Evolutionary conservation across 2,113 vertebrate genomes (phyloP), one percentile per base, ranked within the genome.

Genomic region (Ivindomyrus marchei): DNA sequence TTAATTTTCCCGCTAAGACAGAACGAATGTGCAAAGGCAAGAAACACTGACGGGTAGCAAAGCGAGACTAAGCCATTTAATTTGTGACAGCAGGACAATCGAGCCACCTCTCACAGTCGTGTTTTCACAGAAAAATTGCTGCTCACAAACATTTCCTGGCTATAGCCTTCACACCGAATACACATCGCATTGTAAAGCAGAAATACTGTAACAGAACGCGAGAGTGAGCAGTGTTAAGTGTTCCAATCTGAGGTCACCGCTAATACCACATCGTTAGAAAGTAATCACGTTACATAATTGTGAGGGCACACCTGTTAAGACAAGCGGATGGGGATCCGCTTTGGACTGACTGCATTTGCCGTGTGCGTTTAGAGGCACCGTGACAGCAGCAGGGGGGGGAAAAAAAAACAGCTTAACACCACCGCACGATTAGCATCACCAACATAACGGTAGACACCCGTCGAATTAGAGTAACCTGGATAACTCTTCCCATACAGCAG

Each of bases 11-110:
- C 5, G 6, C 74, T 39, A 80, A 17, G 27, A 70, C 27, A 70
- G 62, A 56, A 70, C 62, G 62, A 80, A 80, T 42, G 74, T 80
- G 74, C 74, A 80, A 80, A 80, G 74, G 74, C 74, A 80, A 80
- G 74, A 42, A 39, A 80, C 74, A 80, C 36, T 80, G 36, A 80
- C 36, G 74, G 74, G 36, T 39, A 42, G 74, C 36, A 36, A 80
- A 80, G 74, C 31, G 74, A 36, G 74, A 80, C 74, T 80, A 80
- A 36, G 36, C 74, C 74, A 80, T 80, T 80, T 80, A 80, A 42
- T 42, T 80, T 42, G 74, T 80, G 74, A 80, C 74, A 80, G 74
- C 74, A 80, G 74, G 36, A 80, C 74, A 80, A 42, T 42, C 74
- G 74, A 80, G 74, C 36, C 74, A 80, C 74, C 74, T 80, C 74